Base-by-base conservation (phyloP, 2,113 vertebrate genomes). In the Bubalus kerabau region DNA sequence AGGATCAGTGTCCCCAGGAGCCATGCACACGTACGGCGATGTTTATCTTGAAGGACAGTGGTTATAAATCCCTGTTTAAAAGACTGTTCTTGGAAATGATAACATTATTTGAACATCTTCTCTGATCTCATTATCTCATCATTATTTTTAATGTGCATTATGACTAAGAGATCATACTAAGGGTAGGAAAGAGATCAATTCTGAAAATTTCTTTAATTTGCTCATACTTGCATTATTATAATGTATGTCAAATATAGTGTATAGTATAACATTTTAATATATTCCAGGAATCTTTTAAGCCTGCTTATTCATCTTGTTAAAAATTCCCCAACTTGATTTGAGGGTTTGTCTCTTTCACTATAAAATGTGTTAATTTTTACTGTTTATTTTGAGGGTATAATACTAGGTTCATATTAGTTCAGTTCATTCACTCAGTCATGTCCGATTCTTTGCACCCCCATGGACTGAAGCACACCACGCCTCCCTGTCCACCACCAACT, bases 171-270 rank as follows among this genome's bases (percentile, higher is more conserved):
- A 85, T 88, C 32, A 71, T 52, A n/a, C 40, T 54, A 74, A 26
- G 60, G 60, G 7, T 57, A 57, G 57, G 21, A 62, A n/a, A 16
- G 32, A 32, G 46, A 32, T 88, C 52, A 52, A 43, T 83, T 88
- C 60, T 46, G 15, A 14, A 83, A 52, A 82, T 74, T n/a, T 82
- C 32, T 95, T 91, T 92, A 50, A 57, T 71, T 92, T 81, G 16
- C n/a, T 59, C 67, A n/a, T 60, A 36, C 36, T 96, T 60, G 28
- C 16, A 62, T 62, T 87, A 40, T 40, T 50, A 62, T 54, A 94
- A 36, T 81, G 36, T 26, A 84, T 57, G 21, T 3, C 43, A 71
- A 46, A 56, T 30, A 80, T n/a, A 30, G 46, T 40, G 23, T 80
- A 56, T 54, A 54, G 5, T 17, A 30, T 71, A 85, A 87, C 30